phyloP scores from a whole-genome alignment of 2,888 invertebrate genomes.

The Metacarcinus magister region DNA sequence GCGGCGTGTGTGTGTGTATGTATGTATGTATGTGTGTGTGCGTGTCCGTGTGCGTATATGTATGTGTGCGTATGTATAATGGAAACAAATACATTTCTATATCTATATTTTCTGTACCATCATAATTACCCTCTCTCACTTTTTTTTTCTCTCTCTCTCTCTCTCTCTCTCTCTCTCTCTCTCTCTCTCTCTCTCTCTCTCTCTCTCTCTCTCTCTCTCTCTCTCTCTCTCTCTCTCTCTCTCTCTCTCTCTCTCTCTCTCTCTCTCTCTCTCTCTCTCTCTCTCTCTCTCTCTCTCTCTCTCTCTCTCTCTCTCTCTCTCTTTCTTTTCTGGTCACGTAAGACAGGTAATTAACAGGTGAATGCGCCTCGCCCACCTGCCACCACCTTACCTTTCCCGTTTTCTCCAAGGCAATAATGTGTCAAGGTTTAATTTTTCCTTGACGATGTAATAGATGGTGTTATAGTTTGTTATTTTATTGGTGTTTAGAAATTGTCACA shows the following conservation, averaged over 20 bases:
- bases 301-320: constrained; percentile 11
- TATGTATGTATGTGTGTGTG: constrained; percentile 34
- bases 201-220: neutral
- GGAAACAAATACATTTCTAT: neutral
- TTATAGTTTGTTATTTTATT: neutral
- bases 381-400: neutral
- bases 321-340: neutral
- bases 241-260: neutral
- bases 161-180: neutral
- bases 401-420: neutral
- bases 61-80: neutral
- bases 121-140: neutral
- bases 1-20: neutral
- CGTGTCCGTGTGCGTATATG: constrained; percentile 13
- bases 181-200: neutral
- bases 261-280: neutral
- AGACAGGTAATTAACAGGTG: neutral
- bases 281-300: neutral
- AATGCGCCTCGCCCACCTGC: neutral
- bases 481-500: no score
- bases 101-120: neutral
- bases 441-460: neutral
- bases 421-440: neutral
- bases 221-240: neutral
- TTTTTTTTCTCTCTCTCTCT: constrained; percentile 12